These are phyloP conservation scores for Callionymus lyra DNA, from an alignment of 2,113 vertebrate genomes.

Conservation along the genomic window DNA sequence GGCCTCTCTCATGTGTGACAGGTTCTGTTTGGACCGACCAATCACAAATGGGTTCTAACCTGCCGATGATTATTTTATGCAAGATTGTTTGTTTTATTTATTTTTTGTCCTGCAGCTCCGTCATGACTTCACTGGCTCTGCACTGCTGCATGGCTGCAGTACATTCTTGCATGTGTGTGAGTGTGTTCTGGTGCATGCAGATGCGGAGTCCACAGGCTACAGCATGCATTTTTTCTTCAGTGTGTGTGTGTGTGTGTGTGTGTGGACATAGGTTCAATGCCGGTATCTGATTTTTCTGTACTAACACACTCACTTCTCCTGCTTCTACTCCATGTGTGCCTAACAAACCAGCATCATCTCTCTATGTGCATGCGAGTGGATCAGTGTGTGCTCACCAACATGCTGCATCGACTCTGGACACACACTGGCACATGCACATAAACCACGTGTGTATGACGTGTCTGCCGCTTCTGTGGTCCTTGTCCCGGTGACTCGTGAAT, in stretches of 20 bases:
- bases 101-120: conserved; percentile 33
- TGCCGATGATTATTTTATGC: conserved; percentile 43
- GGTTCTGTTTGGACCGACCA: conserved; percentile 41
- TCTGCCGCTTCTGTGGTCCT: conserved; percentile 36
- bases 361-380: conserved; percentile 24
- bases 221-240: conserved; percentile 8
- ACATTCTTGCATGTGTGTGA: conserved; percentile 7
- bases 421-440: conserved; percentile 9
- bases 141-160: conserved; percentile 38
- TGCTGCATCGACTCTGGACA: conserved; percentile 15
- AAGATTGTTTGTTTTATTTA: conserved; percentile 30
- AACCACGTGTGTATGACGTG: conserved; percentile 9
- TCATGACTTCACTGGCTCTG: conserved; percentile 21
- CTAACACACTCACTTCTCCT: conserved; percentile 28
- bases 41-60: conserved; percentile 31
- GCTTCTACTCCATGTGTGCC: conserved; percentile 42
- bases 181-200: conserved; percentile 36
- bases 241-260: conserved; percentile 11
- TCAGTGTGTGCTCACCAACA: conserved; percentile 15
- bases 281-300: conserved; percentile 15
- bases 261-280: conserved; percentile 18
- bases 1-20: conserved; percentile 35
- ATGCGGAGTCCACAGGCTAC: conserved; percentile 13
- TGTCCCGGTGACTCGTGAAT: conserved; percentile 32
- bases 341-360: conserved; percentile 25